Base-by-base conservation (phyloP, 2,113 vertebrate species). In the Elaphurus davidianus region DNA sequence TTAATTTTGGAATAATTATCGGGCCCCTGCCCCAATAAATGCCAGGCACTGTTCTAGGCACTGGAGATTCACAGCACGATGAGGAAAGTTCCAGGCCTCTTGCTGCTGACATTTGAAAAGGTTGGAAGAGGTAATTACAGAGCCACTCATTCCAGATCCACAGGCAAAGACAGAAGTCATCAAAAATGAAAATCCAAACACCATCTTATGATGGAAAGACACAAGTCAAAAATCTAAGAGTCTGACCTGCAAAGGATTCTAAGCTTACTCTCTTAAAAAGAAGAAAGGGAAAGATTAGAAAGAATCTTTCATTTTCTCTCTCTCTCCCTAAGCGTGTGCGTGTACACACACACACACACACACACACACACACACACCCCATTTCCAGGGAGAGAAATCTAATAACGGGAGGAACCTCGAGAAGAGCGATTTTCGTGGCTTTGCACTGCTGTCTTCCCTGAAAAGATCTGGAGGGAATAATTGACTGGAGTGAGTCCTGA, bases 281-380 rank as follows among this genome's bases (percentile, higher is more conserved):
- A 86, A 85, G 40, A 76, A 90, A 85, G 30, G 13, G 27, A 47
- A 84, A 74, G 47, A 55, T 55, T 14, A 74, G 25, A 79, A 82
- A 52, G 71, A 87, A 7, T 7, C 28, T 59, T 40, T 36, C 40
- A 10, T 17, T 28, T 14, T 57, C 33, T 30, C 21, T 3, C 36
- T 1, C 28, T 36, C 47, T 33, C 28, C 25, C 52, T 19, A 13
- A 13, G 16, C 40, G 0, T 33, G 52, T 9, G 7, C 3, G 3
- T 36, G 33, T 47, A 10, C 9, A 36, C 59, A 27, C 54, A 23
- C 40, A 1, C 19, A 12, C 47, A n/a, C 52, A 19, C 82, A 23
- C 64, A n/a, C 50, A 36, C 78, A 30, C 59, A 30, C 23, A 17
- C 45, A 4, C 52, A 13, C 52, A 36, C 45, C 1, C 60, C 28